Evolutionary conservation across 2,113 vertebrate genomes (phyloP).

Genomic region (Cheirogaleus medius): DNA sequence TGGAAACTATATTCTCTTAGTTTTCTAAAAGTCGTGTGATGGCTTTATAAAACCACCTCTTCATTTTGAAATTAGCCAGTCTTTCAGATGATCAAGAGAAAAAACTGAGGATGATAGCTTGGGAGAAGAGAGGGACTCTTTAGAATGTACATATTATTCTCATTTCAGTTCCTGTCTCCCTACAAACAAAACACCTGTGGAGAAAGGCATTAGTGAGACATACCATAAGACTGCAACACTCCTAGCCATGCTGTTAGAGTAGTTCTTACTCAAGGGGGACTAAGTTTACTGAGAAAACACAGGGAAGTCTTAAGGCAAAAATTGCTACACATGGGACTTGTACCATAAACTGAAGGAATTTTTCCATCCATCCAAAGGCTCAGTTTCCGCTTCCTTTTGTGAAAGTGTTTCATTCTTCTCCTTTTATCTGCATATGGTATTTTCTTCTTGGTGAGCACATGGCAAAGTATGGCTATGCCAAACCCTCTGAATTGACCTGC

Average conservation of each 20-base stretch:
- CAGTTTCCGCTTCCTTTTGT: not conserved
- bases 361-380: not conserved
- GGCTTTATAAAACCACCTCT: not conserved
- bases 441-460: not conserved
- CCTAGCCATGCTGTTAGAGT: not conserved
- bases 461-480: not conserved
- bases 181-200: not conserved
- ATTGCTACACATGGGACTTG: not conserved
- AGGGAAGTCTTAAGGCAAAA: not conserved
- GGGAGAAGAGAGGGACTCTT: not conserved
- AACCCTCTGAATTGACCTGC: not conserved
- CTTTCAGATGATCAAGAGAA: not conserved
- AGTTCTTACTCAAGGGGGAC: not conserved
- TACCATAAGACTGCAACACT: not conserved
- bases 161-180: not conserved
- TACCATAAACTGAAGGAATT: not conserved
- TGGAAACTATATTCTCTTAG: not conserved
- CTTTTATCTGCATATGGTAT: not conserved
- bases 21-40: not conserved
- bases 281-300: conserved; percentile 14
- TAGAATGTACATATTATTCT: not conserved
- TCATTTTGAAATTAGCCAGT: not conserved
- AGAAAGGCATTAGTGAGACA: not conserved
- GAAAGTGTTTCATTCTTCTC: not conserved
- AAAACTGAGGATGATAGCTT: not conserved